A percentile compares a stretch with the other conserved stretches of the same genome.
phyloP scores from a whole-genome alignment of 53 echinoderm and acorn worm genomes.

The Paracentrotus lividus region DNA sequence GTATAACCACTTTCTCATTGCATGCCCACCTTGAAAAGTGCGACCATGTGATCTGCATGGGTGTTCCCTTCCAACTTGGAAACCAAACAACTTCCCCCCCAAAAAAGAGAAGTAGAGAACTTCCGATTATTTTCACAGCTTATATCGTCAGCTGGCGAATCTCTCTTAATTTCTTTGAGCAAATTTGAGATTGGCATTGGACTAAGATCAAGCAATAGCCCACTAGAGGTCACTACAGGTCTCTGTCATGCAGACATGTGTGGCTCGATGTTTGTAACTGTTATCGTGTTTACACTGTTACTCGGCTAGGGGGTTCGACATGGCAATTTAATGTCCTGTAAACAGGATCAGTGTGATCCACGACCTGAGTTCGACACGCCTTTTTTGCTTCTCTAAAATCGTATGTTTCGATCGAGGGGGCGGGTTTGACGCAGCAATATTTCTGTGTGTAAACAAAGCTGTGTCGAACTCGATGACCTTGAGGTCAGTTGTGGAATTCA shows the following conservation, averaged over 20 bases:
- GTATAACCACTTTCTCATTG: neutral
- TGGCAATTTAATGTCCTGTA: no score
- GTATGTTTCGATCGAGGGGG: no score
- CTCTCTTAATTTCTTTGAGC: slow-evolving; percentile 55
- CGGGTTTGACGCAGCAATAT: no score
- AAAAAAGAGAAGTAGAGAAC: neutral
- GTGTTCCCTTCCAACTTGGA: slow-evolving; percentile 15
- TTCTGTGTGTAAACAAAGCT: no score
- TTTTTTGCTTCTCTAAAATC: no score
- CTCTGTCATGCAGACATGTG: neutral
- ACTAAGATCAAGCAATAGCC: slow-evolving; percentile 13
- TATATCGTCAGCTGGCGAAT: neutral
- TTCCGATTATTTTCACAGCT: slow-evolving; percentile 14
- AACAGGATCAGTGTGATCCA: no score
- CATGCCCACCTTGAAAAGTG: slow-evolving; percentile 28
- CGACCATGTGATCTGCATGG: slow-evolving; percentile 24
- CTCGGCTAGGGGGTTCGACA: no score
- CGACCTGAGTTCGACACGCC: no score
- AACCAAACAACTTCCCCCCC: slow-evolving; percentile 44
- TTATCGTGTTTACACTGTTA: no score
- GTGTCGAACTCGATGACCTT: no score
- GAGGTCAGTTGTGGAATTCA: no score
- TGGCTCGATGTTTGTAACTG: slow-evolving; percentile 4
- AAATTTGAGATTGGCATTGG: slow-evolving; percentile 42
- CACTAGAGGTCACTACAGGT: slow-evolving; percentile 1